A percentile compares a stretch with the other conserved stretches of the same genome.
Evolutionary conservation across 2,797 vertebrate species (phyloP).

Genomic region (Champsocephalus gunnari): DNA sequence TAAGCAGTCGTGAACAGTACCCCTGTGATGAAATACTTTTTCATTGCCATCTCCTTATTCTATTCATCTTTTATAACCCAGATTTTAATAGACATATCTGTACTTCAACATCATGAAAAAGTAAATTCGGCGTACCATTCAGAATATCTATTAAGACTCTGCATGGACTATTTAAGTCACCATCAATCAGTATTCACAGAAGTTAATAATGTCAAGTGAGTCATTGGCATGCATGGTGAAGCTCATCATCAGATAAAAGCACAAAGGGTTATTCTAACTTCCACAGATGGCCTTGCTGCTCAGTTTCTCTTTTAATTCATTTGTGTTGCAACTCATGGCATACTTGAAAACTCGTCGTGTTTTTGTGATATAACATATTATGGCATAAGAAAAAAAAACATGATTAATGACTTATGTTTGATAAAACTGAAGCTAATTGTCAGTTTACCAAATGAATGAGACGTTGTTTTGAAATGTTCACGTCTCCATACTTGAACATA

Average conservation of each 20-base stretch:
- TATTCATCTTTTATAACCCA: conserved; percentile 25
- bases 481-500: background rate
- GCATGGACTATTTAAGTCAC: conserved; percentile 2
- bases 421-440: background rate
- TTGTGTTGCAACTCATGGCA: background rate
- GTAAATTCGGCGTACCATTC: background rate
- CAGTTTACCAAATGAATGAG: too few relatives aligned
- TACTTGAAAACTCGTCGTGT: background rate
- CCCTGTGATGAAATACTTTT: conserved; percentile 64
- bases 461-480: background rate
- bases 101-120: conserved; percentile 19
- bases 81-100: conserved; percentile 29
- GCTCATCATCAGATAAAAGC: conserved; percentile 13
- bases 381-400: conserved; percentile 1
- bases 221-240: background rate
- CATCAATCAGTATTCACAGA: background rate
- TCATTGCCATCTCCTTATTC: conserved; percentile 45
- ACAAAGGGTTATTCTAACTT: background rate
- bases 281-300: background rate
- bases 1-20: conserved; percentile 37
- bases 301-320: background rate
- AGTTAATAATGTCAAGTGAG: background rate
- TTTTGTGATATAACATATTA: background rate
- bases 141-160: conserved; percentile 12
- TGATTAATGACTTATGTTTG: background rate